Percentiles rank a stretch among this genome's conserved stretches.
Evolutionary conservation across 2,113 vertebrate genomes (phyloP).

Genomic region (Sceloporus tristichus): DNA sequence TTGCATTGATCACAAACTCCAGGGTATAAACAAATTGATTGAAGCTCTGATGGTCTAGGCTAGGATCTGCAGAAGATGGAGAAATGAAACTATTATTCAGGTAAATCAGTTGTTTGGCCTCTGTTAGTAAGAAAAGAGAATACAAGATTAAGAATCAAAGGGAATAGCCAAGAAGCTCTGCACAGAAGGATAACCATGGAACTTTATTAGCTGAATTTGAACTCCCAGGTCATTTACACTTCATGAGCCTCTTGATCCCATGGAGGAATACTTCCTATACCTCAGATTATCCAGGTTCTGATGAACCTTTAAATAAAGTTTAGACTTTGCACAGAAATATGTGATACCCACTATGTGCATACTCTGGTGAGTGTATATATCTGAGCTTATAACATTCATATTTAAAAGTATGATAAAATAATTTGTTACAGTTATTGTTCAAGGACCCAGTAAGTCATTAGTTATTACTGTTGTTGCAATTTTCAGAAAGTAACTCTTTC

Average conservation of each 20-base stretch:
- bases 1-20: constrained; percentile 30
- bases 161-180: not conserved
- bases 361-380: too few species aligned
- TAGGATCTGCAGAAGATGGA: constrained; percentile 44
- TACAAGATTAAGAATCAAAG: constrained; percentile 34
- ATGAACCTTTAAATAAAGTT: not conserved
- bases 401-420: not conserved
- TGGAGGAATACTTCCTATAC: not conserved
- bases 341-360: too few species aligned
- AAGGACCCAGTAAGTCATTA: not conserved
- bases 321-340: not conserved
- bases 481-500: not conserved
- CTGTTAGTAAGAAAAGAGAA: constrained; percentile 27
- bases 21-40: constrained; percentile 46
- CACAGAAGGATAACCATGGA: not conserved
- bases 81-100: constrained; percentile 39
- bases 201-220: constrained; percentile 21
- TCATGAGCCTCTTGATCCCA: constrained; percentile 6
- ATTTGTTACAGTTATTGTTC: not conserved
- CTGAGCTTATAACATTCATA: too few species aligned
- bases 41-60: constrained; percentile 36
- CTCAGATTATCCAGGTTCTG: not conserved
- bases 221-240: constrained; percentile 17
- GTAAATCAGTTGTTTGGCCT: constrained; percentile 37
- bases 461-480: not conserved